Conservation (phyloP, 2,113 vertebrate genomes). For the Grammomys dolichurus region DNA sequence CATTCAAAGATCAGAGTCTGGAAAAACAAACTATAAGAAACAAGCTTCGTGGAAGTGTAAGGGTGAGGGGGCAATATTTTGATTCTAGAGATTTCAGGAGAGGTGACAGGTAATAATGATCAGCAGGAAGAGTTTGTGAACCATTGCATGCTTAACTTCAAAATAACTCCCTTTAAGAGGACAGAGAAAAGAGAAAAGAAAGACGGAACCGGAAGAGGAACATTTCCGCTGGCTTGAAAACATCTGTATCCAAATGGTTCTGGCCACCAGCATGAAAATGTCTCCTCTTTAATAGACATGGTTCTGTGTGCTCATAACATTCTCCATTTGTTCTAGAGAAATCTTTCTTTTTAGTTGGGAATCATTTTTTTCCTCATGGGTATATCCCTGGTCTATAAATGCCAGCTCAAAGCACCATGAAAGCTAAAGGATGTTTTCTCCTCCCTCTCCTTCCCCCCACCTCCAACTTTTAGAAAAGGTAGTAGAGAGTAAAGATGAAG, state of each 20-base stretch:
- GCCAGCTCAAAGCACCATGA: not conserved
- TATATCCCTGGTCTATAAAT: not conserved
- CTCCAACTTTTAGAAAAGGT: constrained; percentile 13
- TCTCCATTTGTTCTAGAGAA: constrained; percentile 41
- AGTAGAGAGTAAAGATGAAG: not conserved
- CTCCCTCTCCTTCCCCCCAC: not conserved
- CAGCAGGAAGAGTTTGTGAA: not conserved
- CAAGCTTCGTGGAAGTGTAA: not conserved
- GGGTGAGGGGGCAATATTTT: not conserved
- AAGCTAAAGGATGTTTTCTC: not conserved
- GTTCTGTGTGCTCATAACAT: not conserved
- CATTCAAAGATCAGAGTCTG: not conserved
- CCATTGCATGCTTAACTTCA: not conserved
- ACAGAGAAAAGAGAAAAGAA: constrained; percentile 1
- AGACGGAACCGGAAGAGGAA: not conserved
- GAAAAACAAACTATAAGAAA: not conserved
- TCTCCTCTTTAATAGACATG: not conserved
- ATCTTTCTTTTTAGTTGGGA: not conserved
- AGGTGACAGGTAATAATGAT: not conserved
- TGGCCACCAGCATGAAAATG: not conserved
- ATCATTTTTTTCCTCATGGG: constrained; percentile 2
- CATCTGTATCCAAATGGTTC: not conserved
- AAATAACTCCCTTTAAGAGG: constrained; percentile 25
- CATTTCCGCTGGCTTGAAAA: not conserved
- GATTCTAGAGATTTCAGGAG: not conserved